Evolutionary conservation across 2,113 vertebrate genomes (phyloP).

Genomic region (Salvelinus sp.): DNA sequence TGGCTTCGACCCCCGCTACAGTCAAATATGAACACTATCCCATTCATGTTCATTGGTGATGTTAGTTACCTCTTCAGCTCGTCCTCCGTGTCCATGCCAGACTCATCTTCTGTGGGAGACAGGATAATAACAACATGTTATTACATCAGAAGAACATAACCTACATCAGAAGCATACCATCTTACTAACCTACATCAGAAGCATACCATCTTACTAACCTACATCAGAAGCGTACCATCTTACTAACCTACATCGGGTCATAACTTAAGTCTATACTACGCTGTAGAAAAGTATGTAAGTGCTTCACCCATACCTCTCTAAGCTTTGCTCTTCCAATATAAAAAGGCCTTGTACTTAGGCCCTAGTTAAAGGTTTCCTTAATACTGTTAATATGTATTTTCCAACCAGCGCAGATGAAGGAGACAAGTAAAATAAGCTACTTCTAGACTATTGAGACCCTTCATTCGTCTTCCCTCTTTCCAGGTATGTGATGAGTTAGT

Average conservation of each 20-base stretch:
- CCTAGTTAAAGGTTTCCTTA: too few species aligned
- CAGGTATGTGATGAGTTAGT: constrained; percentile 12
- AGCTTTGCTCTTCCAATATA: too few species aligned
- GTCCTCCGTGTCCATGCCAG: constrained; percentile 84
- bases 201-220: too few species aligned
- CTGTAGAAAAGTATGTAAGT: background rate
- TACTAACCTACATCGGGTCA: too few species aligned
- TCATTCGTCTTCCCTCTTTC: background rate
- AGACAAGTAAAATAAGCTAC: background rate
- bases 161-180: too few species aligned
- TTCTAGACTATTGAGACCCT: background rate
- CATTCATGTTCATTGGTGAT: background rate
- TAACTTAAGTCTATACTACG: too few species aligned
- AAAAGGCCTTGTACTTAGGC: too few species aligned
- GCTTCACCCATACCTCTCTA: too few species aligned
- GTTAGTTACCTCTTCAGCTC: constrained; percentile 87
- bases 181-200: too few species aligned
- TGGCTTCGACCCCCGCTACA: background rate
- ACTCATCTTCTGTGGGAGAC: constrained; percentile 63
- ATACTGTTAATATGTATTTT: background rate
- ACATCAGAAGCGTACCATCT: too few species aligned
- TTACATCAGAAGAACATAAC: background rate
- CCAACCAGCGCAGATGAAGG: background rate
- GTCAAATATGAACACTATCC: background rate
- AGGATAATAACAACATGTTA: background rate